A percentile compares a stretch with the other conserved stretches of the same genome.
Conservation (phyloP, 2,888 invertebrate genomes). For the Linyphia triangularis region DNA sequence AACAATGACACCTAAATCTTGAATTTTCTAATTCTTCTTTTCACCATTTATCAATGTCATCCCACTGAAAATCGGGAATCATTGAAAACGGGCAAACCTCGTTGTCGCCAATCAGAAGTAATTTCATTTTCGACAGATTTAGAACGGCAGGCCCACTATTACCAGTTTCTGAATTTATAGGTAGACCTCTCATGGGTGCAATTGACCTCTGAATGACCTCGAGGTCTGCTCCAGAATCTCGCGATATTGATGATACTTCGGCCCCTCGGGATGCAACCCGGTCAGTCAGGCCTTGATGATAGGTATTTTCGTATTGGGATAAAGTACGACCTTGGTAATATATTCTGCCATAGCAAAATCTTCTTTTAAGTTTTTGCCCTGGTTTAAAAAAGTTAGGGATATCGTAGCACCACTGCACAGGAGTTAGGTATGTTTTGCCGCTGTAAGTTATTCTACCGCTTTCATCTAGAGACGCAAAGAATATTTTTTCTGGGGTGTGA, state of each 20-base stretch:
- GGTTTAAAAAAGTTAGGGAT: background rate
- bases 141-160: conserved; percentile 19
- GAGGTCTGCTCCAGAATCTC: background rate
- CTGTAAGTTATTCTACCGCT: conserved; percentile 37
- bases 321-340: conserved; percentile 65
- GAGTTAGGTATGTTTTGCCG: conserved; percentile 6
- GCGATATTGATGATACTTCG: conserved; percentile 1
- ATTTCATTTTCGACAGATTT: conserved; percentile 72
- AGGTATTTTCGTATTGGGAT: conserved; percentile 18
- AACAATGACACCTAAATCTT: too few species aligned
- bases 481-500: conserved; percentile 39
- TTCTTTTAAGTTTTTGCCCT: conserved; percentile 6
- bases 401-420: conserved; percentile 37
- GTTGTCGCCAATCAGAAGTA: conserved; percentile 68
- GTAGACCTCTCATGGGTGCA: conserved; percentile 15
- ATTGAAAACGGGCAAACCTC: conserved; percentile 51
- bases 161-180: background rate
- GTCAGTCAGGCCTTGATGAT: conserved; percentile 27
- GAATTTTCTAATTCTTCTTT: too few species aligned
- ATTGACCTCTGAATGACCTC: conserved; percentile 53
- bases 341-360: conserved; percentile 33
- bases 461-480: conserved; percentile 44
- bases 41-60: conserved; percentile 63
- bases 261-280: conserved; percentile 14
- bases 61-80: conserved; percentile 23